A percentile compares a stretch with the other conserved stretches of the same genome.
phyloP scores from a whole-genome alignment of 2,797 vertebrate species.

The Gymnocypris eckloni region DNA sequence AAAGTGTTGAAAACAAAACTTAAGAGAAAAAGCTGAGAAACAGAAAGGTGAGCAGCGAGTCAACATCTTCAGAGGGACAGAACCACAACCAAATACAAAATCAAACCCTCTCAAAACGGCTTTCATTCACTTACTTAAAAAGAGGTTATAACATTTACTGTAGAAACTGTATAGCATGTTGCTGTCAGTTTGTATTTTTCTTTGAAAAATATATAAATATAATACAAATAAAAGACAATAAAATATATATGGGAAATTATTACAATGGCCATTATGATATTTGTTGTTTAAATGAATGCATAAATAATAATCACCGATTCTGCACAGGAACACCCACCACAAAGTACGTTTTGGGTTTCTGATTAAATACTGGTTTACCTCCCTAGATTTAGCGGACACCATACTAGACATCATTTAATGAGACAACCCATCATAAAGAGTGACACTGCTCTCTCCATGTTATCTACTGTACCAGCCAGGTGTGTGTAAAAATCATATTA shows the following conservation, averaged over 20 bases:
- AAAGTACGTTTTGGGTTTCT: not conserved
- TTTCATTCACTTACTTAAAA: not conserved
- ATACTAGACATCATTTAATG: not conserved
- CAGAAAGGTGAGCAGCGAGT: not conserved
- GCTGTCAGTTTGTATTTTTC: not conserved
- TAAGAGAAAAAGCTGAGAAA: not conserved
- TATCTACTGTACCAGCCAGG: not conserved
- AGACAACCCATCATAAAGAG: not conserved
- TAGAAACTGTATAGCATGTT: not conserved
- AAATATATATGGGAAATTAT: not conserved
- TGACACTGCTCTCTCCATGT: not conserved
- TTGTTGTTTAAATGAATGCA: not conserved
- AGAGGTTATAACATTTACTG: not conserved
- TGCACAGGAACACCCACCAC: not conserved
- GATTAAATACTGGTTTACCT: not conserved
- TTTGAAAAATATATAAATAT: not conserved
- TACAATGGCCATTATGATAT: not conserved
- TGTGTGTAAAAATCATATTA: not conserved
- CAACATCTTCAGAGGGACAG: not conserved
- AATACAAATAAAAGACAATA: not conserved
- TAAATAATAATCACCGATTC: not conserved
- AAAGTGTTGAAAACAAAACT: not conserved
- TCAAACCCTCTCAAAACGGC: not conserved
- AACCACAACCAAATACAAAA: not conserved
- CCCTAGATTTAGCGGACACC: not conserved